These are phyloP conservation scores for Dascillus cervinus DNA, from an alignment of 2,888 invertebrate species.

Conservation along the genomic window DNA sequence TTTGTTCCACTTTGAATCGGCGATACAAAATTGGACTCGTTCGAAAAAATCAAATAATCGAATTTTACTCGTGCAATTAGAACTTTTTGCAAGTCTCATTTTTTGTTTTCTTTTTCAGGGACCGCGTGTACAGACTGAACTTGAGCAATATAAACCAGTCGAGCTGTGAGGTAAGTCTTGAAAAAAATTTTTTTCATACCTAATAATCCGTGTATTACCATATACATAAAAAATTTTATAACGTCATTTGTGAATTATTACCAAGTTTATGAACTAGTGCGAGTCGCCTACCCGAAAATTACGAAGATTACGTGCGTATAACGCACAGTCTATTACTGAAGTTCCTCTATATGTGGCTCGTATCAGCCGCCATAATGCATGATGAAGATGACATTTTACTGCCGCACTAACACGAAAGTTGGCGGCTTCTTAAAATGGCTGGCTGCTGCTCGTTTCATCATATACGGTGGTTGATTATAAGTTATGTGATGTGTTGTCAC, in stretches of 20 bases:
- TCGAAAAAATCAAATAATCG: too few species aligned
- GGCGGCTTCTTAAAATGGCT: constrained; percentile 11
- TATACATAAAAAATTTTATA: constrained; percentile 20
- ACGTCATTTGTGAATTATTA: constrained; percentile 24
- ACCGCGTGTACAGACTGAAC: constrained; percentile 72
- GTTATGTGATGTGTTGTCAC: constrained; percentile 22
- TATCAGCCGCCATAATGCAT: constrained; percentile 21
- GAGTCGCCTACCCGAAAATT: constrained; percentile 15
- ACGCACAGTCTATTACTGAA: not conserved
- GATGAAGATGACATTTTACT: constrained; percentile 28
- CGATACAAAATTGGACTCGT: too few species aligned
- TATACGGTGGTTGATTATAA: constrained; percentile 24
- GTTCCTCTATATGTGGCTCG: constrained; percentile 7
- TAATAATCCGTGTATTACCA: too few species aligned
- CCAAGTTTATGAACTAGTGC: constrained; percentile 15
- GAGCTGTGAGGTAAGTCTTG: constrained; percentile 66
- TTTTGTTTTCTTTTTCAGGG: constrained; percentile 59
- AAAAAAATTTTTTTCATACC: too few species aligned
- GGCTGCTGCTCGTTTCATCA: constrained; percentile 9
- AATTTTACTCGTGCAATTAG: too few species aligned
- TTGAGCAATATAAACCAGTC: constrained; percentile 81
- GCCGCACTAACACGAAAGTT: constrained; percentile 25
- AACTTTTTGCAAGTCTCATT: too few species aligned
- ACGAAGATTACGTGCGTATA: constrained; percentile 9
- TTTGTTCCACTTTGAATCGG: too few species aligned